A percentile compares a stretch with the other conserved stretches of the same genome.
Evolutionary conservation across 2,888 invertebrate genomes (phyloP).

Genomic region (Rhimphoctona megacephalus): DNA sequence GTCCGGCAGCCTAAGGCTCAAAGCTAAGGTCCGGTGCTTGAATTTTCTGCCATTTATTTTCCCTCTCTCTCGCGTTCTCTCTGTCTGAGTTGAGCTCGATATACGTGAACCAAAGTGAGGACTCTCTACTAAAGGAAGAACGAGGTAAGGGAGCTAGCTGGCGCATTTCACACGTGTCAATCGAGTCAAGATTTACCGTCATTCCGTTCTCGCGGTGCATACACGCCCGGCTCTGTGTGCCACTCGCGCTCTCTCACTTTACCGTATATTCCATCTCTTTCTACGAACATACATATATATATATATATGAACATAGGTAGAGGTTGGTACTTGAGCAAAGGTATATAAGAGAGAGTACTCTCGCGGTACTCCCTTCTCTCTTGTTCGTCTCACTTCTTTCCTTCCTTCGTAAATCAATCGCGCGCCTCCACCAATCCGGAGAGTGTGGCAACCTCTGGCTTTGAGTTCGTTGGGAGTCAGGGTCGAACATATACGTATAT

Average conservation of each 20-base stretch:
- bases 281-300: slow-evolving; percentile 29
- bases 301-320: slow-evolving; percentile 11
- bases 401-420: slow-evolving; percentile 80
- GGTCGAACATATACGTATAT: slow-evolving; percentile 37
- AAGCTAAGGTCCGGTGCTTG: slow-evolving; percentile 28
- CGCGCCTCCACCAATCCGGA: slow-evolving; percentile 71
- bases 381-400: slow-evolving; percentile 71
- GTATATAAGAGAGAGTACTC: slow-evolving; percentile 56
- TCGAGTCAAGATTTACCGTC: slow-evolving; percentile 81
- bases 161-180: slow-evolving; percentile 83
- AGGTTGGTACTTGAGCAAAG: slow-evolving; percentile 44
- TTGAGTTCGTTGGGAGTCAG: slow-evolving; percentile 63
- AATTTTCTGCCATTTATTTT: slow-evolving; percentile 29
- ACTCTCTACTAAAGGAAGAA: slow-evolving; percentile 33
- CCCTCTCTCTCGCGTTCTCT: slow-evolving; percentile 7
- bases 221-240: slow-evolving; percentile 45
- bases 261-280: slow-evolving; percentile 34
- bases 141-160: slow-evolving; percentile 72
- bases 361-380: slow-evolving; percentile 60
- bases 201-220: slow-evolving; percentile 70
- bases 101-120: slow-evolving; percentile 54
- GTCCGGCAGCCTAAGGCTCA: slow-evolving; percentile 21
- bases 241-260: slow-evolving; percentile 53
- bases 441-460: slow-evolving; percentile 65
- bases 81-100: slow-evolving; percentile 28